Base-by-base conservation (phyloP, 1,140 invertebrate species). In the Delia radicum region DNA sequence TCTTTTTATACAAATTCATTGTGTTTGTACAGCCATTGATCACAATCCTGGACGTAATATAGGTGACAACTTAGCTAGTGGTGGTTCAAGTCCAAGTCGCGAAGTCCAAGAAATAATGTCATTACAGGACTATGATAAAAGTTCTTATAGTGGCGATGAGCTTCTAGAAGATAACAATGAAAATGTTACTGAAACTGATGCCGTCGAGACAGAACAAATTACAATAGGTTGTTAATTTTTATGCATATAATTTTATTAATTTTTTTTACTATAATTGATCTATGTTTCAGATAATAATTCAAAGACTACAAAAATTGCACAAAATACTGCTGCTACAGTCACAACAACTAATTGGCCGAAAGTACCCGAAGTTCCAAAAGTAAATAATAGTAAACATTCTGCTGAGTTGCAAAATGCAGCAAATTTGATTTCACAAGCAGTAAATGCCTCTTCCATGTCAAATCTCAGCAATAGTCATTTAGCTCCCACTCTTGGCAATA, bases 61-160 rank as follows among this genome's bases (percentile, higher is more conserved):
- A 7, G 79, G 75, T 8, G 83, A 83, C n/a, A 82, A 81, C 42
- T 74, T 81, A 86, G 84, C 77, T 87, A 90, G 83, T 85, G 92
- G 92, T 7, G 92, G 93, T 28, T 94, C 93, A 46, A 94, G 93
- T 83, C 94, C 95, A 7, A 95, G 94, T 78, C 89, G 94, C 75
- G 95, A 96, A 87, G 95, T 96, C 1, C 89, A 93, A 81, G 92
- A 94, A 85, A 94, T 94, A 67, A 82, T 94, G 74, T 91, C 91
- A 13, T 87, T 91, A 26, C 89, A 88, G 42, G 90, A 90, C 13
- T 73, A 75, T 61, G 62, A 75, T 12, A 75, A 75, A 18, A 75
- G 27, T 69, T 75, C 74, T 0, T 75, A 69, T 55, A 75, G 74
- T 61, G 76, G 74, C 8, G 76, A 77, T 75, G 76, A 77, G 15